Conservation (phyloP, 2,888 invertebrate genomes). For the Petrophora chlorosata region DNA sequence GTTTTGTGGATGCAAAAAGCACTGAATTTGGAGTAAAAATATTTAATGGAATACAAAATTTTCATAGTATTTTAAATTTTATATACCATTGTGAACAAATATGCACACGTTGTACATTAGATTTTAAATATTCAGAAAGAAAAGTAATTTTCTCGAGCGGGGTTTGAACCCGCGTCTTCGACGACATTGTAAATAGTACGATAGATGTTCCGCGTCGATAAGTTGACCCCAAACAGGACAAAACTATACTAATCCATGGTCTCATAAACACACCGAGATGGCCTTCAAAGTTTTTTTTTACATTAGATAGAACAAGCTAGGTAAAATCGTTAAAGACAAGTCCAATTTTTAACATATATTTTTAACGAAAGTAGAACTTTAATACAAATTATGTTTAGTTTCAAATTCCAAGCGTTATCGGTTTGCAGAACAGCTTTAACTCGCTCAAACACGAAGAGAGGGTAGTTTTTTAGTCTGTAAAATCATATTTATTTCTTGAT, state of each 20-base stretch:
- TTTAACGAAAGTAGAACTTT: constrained; percentile 19
- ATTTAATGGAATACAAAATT: no score
- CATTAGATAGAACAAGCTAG: constrained; percentile 53
- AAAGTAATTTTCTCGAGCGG: no score
- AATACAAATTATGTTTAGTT: constrained; percentile 23
- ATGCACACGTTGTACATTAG: no score
- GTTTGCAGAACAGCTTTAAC: constrained; percentile 60
- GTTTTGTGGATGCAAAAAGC: no score
- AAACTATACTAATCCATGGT: constrained; percentile 14
- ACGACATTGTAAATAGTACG: not conserved
- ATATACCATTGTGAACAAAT: no score
- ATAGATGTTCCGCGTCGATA: not conserved
- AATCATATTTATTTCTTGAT: constrained; percentile 63
- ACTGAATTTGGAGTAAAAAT: no score
- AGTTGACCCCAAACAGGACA: not conserved
- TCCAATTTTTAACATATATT: constrained; percentile 24
- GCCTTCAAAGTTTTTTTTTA: constrained; percentile 55
- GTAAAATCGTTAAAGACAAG: constrained; percentile 28
- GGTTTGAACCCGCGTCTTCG: no score
- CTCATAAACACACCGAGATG: constrained; percentile 50
- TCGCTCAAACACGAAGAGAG: constrained; percentile 59
- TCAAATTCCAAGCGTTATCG: constrained; percentile 26
- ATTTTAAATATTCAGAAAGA: no score
- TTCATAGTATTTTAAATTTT: no score
- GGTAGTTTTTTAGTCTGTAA: constrained; percentile 50